These are phyloP conservation scores for Montipora foliosa DNA, from an alignment of 64 coral and sea anemone species.

Conservation along the genomic window DNA sequence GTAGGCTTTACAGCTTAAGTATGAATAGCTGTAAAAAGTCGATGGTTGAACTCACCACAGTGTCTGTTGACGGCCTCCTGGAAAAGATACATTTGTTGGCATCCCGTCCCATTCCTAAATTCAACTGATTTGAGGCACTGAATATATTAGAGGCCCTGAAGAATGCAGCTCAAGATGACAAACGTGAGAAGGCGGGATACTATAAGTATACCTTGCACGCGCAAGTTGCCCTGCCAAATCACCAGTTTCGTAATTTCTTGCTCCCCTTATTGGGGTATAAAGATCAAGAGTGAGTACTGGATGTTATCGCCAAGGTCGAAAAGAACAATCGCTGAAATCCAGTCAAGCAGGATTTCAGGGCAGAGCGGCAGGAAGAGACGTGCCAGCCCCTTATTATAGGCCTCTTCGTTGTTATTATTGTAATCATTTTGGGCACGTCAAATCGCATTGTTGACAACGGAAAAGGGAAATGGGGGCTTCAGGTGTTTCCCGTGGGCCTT, in stretches of 20 bases:
- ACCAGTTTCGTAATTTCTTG: not conserved
- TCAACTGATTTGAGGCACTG: not conserved
- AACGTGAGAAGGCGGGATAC: not conserved
- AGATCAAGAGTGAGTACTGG: not conserved
- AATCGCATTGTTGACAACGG: not conserved
- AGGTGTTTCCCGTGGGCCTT: not conserved
- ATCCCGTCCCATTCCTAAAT: not conserved
- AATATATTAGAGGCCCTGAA: not conserved
- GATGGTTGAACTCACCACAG: not conserved
- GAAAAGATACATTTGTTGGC: constrained; percentile 1
- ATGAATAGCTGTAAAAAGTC: constrained; percentile 16
- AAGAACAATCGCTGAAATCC: not conserved
- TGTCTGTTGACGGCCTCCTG: not conserved
- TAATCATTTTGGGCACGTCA: not conserved
- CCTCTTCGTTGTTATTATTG: not conserved
- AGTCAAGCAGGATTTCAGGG: not conserved
- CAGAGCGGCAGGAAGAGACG: too few relatives aligned
- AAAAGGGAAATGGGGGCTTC: not conserved
- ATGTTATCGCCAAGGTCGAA: constrained; percentile 9
- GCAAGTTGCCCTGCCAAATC: not conserved
- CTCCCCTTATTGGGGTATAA: not conserved
- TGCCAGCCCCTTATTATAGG: too few relatives aligned
- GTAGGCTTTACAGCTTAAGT: not conserved
- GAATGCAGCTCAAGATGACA: not conserved
- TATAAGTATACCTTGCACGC: not conserved